Base-by-base conservation (phyloP, 2,797 vertebrate genomes). In the Acipenser ruthenus region DNA sequence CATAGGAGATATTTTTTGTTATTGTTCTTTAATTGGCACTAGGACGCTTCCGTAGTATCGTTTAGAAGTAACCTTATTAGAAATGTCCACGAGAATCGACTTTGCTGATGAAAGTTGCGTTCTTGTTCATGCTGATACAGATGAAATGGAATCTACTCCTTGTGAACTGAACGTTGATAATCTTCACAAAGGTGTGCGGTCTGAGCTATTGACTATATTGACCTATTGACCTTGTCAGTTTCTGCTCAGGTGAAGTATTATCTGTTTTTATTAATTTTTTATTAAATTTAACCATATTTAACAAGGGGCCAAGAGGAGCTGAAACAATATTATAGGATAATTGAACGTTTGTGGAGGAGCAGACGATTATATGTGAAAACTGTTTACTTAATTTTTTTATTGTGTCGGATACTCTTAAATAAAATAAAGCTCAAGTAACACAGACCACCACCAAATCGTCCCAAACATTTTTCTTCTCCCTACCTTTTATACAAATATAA, bases 121-220 rank as follows among this genome's bases (percentile, higher is more conserved):
- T 48, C 47, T 74, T 1, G 65, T 75, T 68, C 68, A 78, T 65
- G 18, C 68, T 47, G 69, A 69, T 49, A 23, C 13, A 50, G 70
- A 68, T 6, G 84, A 86, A 49, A 84, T 86, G 86, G 83, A 88
- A 51, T 55, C 84, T 12, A 85, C 82, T 2, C 73, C 72, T 50
- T 69, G 50, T 13, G 15, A n/a, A 49, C 18, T 70, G 59, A 51
- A 70, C 56, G 70, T 64, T 52, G 73, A 64, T 67, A 55, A 71
- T 1, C 70, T 75, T 64, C 55, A 76, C 23, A 73, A 75, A 10
- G 73, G 73, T 72, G 79, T 78, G 7, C 56, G 78, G 7, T 73
- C 78, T 8, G 79, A 82, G 60, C 68, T 81, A 49, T 80, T 78
- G 6, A 71, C 74, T 3, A 69, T 82, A 51, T 82, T 78, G 18